These are phyloP conservation scores for Augochlorella aurata DNA, from an alignment of 2,888 invertebrate genomes.

Conservation along the genomic window DNA sequence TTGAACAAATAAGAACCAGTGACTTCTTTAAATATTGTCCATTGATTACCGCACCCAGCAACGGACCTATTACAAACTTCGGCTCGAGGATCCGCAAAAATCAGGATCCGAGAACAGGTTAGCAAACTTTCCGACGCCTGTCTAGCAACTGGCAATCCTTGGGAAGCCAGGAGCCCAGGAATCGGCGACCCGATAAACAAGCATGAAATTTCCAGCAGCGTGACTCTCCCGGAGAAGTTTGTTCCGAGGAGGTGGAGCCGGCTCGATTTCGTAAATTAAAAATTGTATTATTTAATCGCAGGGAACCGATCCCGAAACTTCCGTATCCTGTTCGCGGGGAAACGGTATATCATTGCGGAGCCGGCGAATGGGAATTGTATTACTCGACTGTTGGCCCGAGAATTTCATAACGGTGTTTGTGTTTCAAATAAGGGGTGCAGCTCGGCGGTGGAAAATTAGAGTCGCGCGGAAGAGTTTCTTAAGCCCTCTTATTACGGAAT, in stretches of 20 bases:
- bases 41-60: too few species aligned
- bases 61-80: too few species aligned
- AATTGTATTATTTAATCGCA: conserved; percentile 1
- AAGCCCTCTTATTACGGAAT: not conserved
- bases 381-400: conserved; percentile 7
- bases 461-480: conserved; percentile 9
- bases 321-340: not conserved
- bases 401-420: conserved; percentile 12
- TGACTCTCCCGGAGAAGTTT: not conserved
- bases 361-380: not conserved
- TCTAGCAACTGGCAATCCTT: not conserved
- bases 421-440: not conserved
- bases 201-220: not conserved
- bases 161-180: not conserved
- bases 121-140: too few species aligned
- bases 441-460: not conserved
- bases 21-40: too few species aligned
- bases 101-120: too few species aligned
- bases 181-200: not conserved
- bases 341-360: not conserved
- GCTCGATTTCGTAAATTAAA: not conserved
- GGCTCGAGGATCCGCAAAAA: too few species aligned
- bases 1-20: too few species aligned
- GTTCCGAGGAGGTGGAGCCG: not conserved
- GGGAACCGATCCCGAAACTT: not conserved